Conservation (phyloP, 1,140 invertebrate species). For the Temnothorax longispinosus region DNA sequence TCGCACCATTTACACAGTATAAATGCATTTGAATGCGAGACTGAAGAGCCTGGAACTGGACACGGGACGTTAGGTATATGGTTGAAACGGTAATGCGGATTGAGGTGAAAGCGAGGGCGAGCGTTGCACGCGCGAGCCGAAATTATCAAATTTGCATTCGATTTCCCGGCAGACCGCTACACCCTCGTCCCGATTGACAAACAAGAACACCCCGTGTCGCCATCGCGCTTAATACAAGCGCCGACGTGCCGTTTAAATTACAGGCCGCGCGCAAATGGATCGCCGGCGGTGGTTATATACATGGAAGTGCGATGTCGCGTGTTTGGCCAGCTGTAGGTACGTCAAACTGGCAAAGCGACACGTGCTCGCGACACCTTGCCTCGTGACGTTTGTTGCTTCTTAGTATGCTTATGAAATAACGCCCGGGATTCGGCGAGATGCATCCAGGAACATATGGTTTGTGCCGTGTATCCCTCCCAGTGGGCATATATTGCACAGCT, state of each 20-base stretch:
- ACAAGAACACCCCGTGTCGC: slow-evolving; percentile 56
- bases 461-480: not conserved
- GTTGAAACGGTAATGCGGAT: slow-evolving; percentile 37
- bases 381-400: slow-evolving; percentile 48
- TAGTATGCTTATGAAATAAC: slow-evolving; percentile 38
- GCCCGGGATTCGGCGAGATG: not conserved
- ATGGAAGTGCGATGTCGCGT: slow-evolving; percentile 61
- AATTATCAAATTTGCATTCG: slow-evolving; percentile 75
- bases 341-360: slow-evolving; percentile 56
- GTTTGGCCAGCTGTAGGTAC: slow-evolving; percentile 60
- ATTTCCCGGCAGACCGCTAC: slow-evolving; percentile 55
- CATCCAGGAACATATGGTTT: not conserved
- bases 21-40: slow-evolving; percentile 9
- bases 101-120: slow-evolving; percentile 12
- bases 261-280: slow-evolving; percentile 62
- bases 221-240: slow-evolving; percentile 55
- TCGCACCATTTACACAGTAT: not conserved
- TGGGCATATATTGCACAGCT: not conserved
- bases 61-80: not conserved
- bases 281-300: slow-evolving; percentile 47
- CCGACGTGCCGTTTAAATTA: slow-evolving; percentile 61
- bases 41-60: not conserved
- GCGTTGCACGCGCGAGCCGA: slow-evolving; percentile 19
- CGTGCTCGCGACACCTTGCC: slow-evolving; percentile 46
- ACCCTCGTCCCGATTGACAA: slow-evolving; percentile 68